A percentile compares a stretch with the other conserved stretches of the same genome.
Conservation (phyloP, 2,113 vertebrate genomes). For the Paramormyrops kingsleyae region DNA sequence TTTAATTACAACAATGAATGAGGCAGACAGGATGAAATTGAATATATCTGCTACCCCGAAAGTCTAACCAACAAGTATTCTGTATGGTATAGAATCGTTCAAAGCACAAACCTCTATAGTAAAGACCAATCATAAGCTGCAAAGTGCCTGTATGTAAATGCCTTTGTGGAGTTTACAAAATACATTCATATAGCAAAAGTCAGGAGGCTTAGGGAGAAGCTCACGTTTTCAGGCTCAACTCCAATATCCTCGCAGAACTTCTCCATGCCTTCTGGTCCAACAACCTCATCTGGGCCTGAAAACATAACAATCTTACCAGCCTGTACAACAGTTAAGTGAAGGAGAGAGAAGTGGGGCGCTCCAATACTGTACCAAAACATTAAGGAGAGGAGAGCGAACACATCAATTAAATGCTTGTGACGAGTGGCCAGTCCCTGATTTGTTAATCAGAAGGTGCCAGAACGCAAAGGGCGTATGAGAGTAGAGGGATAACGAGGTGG, state of each 20-base stretch:
- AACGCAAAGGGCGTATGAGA: not conserved
- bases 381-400: not conserved
- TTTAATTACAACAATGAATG: not conserved
- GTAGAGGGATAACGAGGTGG: not conserved
- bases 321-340: not conserved
- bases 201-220: constrained; percentile 35
- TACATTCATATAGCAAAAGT: not conserved
- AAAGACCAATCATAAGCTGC: not conserved
- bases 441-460: not conserved
- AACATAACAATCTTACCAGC: not conserved
- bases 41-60: not conserved
- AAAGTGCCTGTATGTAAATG: not conserved
- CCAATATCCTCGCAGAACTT: constrained; percentile 96
- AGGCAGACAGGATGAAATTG: not conserved
- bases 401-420: not conserved
- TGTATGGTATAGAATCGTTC: not conserved
- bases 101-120: not conserved
- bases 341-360: not conserved
- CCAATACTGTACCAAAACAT: not conserved
- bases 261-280: constrained; percentile 95
- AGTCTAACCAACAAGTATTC: not conserved
- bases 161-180: not conserved
- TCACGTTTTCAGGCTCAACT: constrained; percentile 94
- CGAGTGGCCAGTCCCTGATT: not conserved
- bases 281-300: constrained; percentile 80